phyloP scores from a whole-genome alignment of 2,113 vertebrate genomes.

The Chauna torquata region DNA sequence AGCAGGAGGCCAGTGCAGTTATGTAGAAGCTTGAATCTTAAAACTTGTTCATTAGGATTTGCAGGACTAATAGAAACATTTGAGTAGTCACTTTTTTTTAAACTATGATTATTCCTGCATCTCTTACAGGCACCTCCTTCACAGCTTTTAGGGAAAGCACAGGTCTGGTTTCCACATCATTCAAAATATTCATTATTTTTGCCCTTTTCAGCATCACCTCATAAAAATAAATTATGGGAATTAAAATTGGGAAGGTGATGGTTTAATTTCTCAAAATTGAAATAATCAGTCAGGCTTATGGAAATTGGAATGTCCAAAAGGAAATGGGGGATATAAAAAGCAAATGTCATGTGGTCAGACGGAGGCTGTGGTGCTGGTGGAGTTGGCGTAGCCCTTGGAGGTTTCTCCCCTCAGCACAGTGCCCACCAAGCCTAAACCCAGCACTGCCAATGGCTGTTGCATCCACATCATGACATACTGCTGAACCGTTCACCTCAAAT shows the following conservation, averaged over 20 bases:
- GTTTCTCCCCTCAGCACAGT: rapidly evolving
- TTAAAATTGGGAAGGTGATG: slow-evolving; percentile 7
- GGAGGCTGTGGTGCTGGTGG: background rate
- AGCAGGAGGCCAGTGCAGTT: background rate
- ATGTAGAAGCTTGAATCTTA: background rate
- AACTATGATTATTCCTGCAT: background rate
- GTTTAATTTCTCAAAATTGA: slow-evolving; percentile 60
- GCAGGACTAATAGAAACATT: background rate
- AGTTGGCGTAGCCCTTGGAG: rapidly evolving
- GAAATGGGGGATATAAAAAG: slow-evolving; percentile 31
- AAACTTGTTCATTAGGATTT: background rate
- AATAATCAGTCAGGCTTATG: slow-evolving; percentile 33
- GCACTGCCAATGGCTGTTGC: too few relatives aligned
- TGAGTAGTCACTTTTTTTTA: background rate
- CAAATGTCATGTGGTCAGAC: background rate
- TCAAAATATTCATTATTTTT: slow-evolving; percentile 65
- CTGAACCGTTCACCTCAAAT: background rate
- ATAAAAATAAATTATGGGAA: slow-evolving; percentile 55
- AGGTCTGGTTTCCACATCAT: slow-evolving; percentile 5
- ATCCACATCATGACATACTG: background rate
- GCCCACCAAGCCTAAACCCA: rapidly evolving
- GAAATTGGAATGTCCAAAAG: slow-evolving; percentile 15
- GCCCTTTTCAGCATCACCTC: slow-evolving; percentile 41
- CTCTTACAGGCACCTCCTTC: background rate
- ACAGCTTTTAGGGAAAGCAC: background rate